Base-by-base conservation (phyloP, 2,888 invertebrate genomes). In the Leptopilina drosophilae region DNA sequence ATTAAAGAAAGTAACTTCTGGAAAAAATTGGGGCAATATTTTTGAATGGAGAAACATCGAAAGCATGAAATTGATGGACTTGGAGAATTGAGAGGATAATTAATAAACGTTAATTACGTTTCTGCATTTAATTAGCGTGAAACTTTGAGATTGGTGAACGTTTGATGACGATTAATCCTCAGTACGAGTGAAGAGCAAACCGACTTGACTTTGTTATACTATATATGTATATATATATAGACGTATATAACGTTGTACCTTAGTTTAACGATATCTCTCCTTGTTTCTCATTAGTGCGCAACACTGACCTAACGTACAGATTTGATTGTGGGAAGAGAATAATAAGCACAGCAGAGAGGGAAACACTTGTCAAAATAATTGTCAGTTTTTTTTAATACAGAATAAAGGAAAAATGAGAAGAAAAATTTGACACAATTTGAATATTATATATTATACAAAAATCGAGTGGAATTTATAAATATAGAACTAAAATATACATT, bases 251-350 rank as follows among this genome's bases (percentile, higher is more conserved):
- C 20, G 26, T 8, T 49, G 49, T 49, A 49, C 46, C 62, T 62
- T 49, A 62, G 62, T 69, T 53, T 69, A 26, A 69, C 49, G 69
- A 46, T 69, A 69, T 65, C n/a, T 66, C 66, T 46, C 53, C 69
- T 49, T 53, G 69, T 49, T 69, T 9, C 69, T 69, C 69, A 69
- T 69, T 69, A 69, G 69, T 69, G 69, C 20, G 69, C 69, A 69
- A 46, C 20, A 49, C 49, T 69, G 49, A 69, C 69, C 69, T 26
- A 15, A 49, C 69, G 49, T 49, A 15, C 2, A 69, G 49, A 49
- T 49, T 20, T 49, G 26, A 9, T 49, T 69, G 20, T 69, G 26
- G 14, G n/a, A 46, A 6, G 15, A 15, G 20, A 12, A 49, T 49
- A 14, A 49, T 15, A 49, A 12, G 49, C 15, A 20, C 7, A 69